These are phyloP conservation scores for Eretmodus cyanostictus DNA, from an alignment of 2,113 vertebrate genomes.

Conservation along the genomic window DNA sequence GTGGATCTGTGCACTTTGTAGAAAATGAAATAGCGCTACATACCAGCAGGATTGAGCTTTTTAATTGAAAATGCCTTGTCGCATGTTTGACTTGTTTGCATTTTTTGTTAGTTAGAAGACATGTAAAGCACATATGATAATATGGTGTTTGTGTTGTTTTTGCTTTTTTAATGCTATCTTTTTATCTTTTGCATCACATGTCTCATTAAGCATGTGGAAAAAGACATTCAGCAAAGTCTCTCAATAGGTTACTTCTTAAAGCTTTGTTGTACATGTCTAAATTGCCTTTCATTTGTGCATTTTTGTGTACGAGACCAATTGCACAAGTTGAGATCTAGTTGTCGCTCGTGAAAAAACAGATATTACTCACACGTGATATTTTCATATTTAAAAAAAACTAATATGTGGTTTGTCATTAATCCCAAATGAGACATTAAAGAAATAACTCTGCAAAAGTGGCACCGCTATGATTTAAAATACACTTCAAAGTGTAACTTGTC, in stretches of 20 bases:
- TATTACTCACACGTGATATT: not conserved
- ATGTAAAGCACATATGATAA: not conserved
- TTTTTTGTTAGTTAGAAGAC: conserved; percentile 11
- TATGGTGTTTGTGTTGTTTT: not conserved
- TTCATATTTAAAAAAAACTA: not conserved
- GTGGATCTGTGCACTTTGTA: not conserved
- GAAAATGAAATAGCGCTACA: not conserved
- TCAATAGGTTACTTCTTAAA: not conserved
- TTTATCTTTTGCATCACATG: not conserved
- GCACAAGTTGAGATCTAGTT: not conserved
- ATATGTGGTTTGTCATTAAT: not conserved
- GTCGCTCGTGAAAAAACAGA: not conserved
- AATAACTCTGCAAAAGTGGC: not conserved
- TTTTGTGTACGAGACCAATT: not conserved
- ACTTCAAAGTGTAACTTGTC: conserved; percentile 2
- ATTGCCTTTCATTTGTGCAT: not conserved
- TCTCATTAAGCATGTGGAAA: not conserved
- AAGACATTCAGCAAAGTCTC: not conserved
- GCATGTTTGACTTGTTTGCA: not conserved
- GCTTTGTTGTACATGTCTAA: not conserved
- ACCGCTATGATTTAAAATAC: conserved; percentile 24
- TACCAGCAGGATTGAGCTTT: not conserved
- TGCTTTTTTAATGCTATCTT: not conserved
- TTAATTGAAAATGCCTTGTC: not conserved
- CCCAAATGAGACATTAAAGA: not conserved